Conservation (phyloP, 2,888 invertebrate species). For the Mythimna loreyi region DNA sequence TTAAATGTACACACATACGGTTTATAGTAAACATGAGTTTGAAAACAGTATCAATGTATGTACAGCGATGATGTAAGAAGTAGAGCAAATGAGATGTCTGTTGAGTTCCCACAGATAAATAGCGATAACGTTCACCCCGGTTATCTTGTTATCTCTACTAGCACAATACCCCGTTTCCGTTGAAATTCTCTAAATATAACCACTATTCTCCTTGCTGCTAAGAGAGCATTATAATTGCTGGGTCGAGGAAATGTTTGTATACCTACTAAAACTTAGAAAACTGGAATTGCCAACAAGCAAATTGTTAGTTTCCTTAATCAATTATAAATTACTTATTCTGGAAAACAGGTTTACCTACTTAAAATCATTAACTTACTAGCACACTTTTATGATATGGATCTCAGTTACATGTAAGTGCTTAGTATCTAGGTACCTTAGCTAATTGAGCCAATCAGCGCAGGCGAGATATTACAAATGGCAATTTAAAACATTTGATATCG, state of each 20-base stretch:
- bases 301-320: neutral
- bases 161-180: constrained; percentile 30
- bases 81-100: constrained; percentile 9
- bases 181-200: constrained; percentile 25
- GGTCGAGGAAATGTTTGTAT: neutral
- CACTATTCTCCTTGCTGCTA: constrained; percentile 2
- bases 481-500: constrained; percentile 19
- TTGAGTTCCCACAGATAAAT: constrained; percentile 35
- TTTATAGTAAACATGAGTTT: neutral
- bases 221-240: neutral
- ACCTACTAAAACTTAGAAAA: neutral
- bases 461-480: constrained; percentile 13
- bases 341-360: neutral
- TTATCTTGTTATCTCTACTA: constrained; percentile 48
- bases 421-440: neutral
- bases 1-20: too few relatives aligned
- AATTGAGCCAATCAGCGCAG: constrained; percentile 5
- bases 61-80: constrained; percentile 47
- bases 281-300: neutral
- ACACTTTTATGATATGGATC: neutral
- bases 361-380: neutral
- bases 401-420: neutral
- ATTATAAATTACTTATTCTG: neutral
- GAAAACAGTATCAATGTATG: neutral
- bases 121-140: constrained; percentile 44